phyloP scores from a whole-genome alignment of 2,113 vertebrate species.

The Scolopax mira region DNA sequence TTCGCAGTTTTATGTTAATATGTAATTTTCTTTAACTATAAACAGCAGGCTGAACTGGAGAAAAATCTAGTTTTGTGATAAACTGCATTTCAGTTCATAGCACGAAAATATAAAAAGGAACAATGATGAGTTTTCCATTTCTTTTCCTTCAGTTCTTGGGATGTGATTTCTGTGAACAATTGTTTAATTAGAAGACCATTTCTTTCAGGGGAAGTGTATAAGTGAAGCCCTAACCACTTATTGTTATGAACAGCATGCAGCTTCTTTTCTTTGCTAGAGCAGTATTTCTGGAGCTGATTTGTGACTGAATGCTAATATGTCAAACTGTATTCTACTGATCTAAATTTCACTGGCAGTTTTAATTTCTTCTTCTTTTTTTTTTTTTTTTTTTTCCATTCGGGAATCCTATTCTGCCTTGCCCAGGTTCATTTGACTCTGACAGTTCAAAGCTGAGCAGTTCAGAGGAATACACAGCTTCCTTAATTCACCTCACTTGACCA shows the following conservation, averaged over 20 bases:
- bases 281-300: conserved; percentile 31
- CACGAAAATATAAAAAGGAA: conserved; percentile 2
- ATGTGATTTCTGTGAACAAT: conserved; percentile 2
- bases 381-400: neutral
- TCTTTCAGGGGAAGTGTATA: neutral
- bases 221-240: conserved; percentile 20
- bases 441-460: conserved; percentile 41
- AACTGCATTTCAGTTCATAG: neutral
- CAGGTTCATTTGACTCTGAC: conserved; percentile 18
- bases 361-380: too few species aligned
- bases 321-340: conserved; percentile 22
- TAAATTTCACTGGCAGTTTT: neutral
- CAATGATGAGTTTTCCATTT: neutral
- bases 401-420: neutral
- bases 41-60: conserved; percentile 17
- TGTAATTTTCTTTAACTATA: neutral
- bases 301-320: conserved; percentile 2
- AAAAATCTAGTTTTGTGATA: neutral
- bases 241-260: conserved; percentile 10
- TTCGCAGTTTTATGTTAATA: neutral
- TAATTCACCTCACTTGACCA: conserved; percentile 15
- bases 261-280: neutral
- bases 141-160: conserved; percentile 2
- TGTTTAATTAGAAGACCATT: conserved; percentile 44
- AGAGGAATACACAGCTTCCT: conserved; percentile 6